Conservation (phyloP, 2,113 vertebrate genomes). For the Thinocorus orbignyianus region DNA sequence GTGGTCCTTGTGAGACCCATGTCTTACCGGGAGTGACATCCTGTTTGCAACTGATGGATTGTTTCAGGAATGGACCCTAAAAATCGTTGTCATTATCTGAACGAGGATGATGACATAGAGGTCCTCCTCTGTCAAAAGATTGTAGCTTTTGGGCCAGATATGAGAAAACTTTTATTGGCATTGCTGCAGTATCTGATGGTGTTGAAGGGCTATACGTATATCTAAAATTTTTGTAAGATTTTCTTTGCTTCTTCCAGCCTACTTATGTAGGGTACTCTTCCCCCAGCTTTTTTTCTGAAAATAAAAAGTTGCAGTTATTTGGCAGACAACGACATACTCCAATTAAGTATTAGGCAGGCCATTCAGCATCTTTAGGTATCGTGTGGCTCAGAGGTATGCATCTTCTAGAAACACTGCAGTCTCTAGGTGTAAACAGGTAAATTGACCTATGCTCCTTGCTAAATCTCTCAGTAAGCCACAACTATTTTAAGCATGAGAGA, state of each 20-base stretch:
- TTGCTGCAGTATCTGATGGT: not conserved
- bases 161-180: not conserved
- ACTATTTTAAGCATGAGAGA: not conserved
- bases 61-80: not conserved
- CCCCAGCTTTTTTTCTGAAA: not conserved
- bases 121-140: not conserved
- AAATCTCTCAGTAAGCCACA: not conserved
- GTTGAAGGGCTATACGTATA: not conserved
- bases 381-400: not conserved
- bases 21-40: not conserved
- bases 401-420: not conserved
- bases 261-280: not conserved
- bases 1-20: fast-evolving
- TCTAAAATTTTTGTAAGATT: not conserved
- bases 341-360: not conserved
- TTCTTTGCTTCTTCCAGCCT: not conserved
- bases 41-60: not conserved
- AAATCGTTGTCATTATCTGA: not conserved
- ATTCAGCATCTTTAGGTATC: not conserved
- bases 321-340: fast-evolving
- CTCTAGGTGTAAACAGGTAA: not conserved
- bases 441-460: not conserved
- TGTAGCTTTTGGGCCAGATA: not conserved
- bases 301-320: not conserved
- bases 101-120: not conserved